These are phyloP conservation scores for Hyaena hyaena DNA, from an alignment of 2,113 vertebrate species.

Conservation along the genomic window DNA sequence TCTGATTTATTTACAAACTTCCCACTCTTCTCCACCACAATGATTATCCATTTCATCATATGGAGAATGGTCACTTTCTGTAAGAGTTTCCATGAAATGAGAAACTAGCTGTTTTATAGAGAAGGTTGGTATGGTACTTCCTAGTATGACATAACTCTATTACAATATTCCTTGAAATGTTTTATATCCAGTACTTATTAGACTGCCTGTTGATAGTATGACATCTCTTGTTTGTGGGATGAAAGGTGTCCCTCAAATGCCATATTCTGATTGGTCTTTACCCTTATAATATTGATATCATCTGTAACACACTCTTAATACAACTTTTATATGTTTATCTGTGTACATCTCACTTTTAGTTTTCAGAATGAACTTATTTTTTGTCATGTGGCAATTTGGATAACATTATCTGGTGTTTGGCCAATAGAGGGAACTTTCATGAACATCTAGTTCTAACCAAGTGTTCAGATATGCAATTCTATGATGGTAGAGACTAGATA, in stretches of 20 bases:
- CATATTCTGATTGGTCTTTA: background rate
- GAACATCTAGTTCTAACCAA: background rate
- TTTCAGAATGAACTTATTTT: conserved; percentile 47
- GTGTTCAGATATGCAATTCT: background rate
- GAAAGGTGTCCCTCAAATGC: background rate
- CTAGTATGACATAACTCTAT: background rate
- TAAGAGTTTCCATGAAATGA: background rate
- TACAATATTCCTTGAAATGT: background rate
- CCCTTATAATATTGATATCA: background rate
- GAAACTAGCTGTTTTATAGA: background rate
- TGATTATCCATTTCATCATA: background rate
- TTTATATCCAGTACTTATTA: background rate
- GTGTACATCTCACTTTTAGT: background rate
- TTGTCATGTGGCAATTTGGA: background rate
- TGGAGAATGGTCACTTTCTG: background rate
- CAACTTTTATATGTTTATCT: background rate
- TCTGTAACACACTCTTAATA: background rate
- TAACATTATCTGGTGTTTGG: background rate
- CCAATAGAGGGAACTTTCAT: background rate
- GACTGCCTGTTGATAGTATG: background rate
- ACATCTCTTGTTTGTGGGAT: background rate
- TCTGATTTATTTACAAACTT: background rate
- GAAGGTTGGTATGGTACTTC: background rate
- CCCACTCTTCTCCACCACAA: background rate
- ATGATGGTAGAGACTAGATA: background rate